Evolutionary conservation across 2,888 invertebrate species (phyloP), one percentile per base, ranked within the genome.

Genomic region (Cephus sareptanus): DNA sequence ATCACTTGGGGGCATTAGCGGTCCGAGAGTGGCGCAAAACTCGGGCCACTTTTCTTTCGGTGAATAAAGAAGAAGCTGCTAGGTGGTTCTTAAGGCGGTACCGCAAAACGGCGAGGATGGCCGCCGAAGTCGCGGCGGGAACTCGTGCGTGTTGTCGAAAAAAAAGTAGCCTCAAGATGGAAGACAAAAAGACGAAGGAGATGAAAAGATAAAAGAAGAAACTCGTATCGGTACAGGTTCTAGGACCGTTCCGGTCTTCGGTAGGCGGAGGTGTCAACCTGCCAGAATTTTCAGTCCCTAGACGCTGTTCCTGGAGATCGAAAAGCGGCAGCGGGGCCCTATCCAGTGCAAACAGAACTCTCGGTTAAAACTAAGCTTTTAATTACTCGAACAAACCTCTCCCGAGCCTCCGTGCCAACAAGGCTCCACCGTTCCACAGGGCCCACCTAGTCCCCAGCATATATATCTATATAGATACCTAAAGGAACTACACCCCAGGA

Each of bases 1-100:
- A 84, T 84, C 82, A 81, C 83, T 78, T 79, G 74, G 76, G 71
- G 81, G 76, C 81, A 84, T 84, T 85, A 85, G 81, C 71, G 69
- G 69, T 70, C 69, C 75, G 69, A 31, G 69, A 31, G 73, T 40
- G 74, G 74, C 34, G 68, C 56, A 40, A 77, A 77, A 56, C 56
- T 56, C 23, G 56, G 56, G 56, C 56, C 56, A 23, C 23, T 23
- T 56, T 56, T 56, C 56, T 23, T 56, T 56, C 56, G 23, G 56
- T 56, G 56, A 56, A 56, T 56, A 56, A 56, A 56, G 56, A 40
- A 40, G 40, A 56, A 56, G 56, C 56, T 56, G 56, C 56, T 23
- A 23, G 23, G 9, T 15, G 56, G 23, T 40, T 56, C 56, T 56
- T 23, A 56, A 56, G 56, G 23, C 56, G 56, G 23, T 56, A 23